Base-by-base conservation (phyloP, 1,140 invertebrate species). In the Drosophila rhopaloa region DNA sequence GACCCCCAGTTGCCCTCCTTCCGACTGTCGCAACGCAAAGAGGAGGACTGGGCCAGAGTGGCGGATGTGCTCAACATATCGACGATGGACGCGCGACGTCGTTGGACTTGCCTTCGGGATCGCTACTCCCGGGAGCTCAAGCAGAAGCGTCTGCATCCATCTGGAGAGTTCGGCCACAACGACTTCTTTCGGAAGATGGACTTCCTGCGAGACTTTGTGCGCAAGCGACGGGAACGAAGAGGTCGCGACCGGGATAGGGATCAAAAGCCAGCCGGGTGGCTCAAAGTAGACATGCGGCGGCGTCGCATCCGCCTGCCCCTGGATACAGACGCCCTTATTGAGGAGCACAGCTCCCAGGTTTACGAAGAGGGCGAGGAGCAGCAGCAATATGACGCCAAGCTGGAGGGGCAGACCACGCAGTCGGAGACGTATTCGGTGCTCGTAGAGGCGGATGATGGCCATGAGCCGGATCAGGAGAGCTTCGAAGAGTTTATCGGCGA, bases 101-200 rank as follows among this genome's bases (percentile, higher is more conserved):
- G 90, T 0, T 91, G 90, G 90, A 91, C 90, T 0, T 90, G 86
- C 14, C 35, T 91, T 2, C 56, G 90, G 1, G 90, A 91, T 48
- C 86, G 90, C 0, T 91, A 91, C 44, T 85, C 86, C 0, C 76
- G 90, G 0, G 90, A 91, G 40, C 57, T 91, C 0, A 90, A 91
- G 19, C 86, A 91, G 48, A 70, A 89, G 65, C 76, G 88, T 0
- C 44, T 90, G 29, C 83, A 91, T 70, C 90, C 90, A 8, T 51
- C 75, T 0, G 76, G 74, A 1, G 90, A 91, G 13, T 91, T 80
- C 35, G 90, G 78, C 0, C 79, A 77, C 47, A 91, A 83, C 65
- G 86, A 90, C 10, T 91, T 91, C 14, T 91, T 91, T 14, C 37
- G 79, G 6, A 77, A 89, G 61, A 91, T 91, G 90, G 90, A 91